phyloP scores from a whole-genome alignment of 2,888 invertebrate genomes.

The Drosophila vallismaia region DNA sequence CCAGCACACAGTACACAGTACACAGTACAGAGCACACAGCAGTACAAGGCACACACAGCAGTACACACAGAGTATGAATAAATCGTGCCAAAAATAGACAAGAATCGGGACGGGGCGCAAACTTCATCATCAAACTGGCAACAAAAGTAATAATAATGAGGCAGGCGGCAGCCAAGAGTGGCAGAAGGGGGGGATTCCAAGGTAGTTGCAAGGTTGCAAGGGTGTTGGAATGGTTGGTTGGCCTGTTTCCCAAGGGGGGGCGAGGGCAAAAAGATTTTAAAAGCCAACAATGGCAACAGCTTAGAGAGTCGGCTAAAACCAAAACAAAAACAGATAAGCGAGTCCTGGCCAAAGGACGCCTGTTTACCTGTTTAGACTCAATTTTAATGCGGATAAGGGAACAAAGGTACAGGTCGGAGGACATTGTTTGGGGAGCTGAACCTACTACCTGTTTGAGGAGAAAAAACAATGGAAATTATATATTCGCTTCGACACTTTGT shows the following conservation, averaged over 20 bases:
- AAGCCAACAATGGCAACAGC: slow-evolving; percentile 39
- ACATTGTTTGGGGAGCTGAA: not conserved
- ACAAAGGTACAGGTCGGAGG: slow-evolving; percentile 1
- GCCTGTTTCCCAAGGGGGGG: not conserved
- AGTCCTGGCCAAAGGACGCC: slow-evolving; percentile 1
- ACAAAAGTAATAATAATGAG: slow-evolving; percentile 44
- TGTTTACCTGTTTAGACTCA: slow-evolving; percentile 14
- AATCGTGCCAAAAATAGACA: slow-evolving; percentile 37
- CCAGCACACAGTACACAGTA: not conserved
- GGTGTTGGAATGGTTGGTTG: no score
- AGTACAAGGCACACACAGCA: not conserved
- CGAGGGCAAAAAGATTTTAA: slow-evolving; percentile 20
- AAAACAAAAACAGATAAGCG: slow-evolving; percentile 21
- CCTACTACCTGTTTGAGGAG: no score
- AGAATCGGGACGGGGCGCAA: slow-evolving; percentile 36
- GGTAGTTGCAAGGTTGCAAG: no score
- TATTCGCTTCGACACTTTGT: not conserved
- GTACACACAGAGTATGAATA: slow-evolving; percentile 23
- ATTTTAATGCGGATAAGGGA: slow-evolving; percentile 7
- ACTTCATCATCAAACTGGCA: slow-evolving; percentile 38
- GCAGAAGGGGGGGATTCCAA: not conserved
- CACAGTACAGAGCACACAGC: slow-evolving; percentile 1
- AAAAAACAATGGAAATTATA: no score
- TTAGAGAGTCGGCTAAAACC: slow-evolving; percentile 7
- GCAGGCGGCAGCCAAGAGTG: not conserved